Base-by-base conservation (phyloP, 1,140 invertebrate genomes). In the Platorchestia sp. region DNA sequence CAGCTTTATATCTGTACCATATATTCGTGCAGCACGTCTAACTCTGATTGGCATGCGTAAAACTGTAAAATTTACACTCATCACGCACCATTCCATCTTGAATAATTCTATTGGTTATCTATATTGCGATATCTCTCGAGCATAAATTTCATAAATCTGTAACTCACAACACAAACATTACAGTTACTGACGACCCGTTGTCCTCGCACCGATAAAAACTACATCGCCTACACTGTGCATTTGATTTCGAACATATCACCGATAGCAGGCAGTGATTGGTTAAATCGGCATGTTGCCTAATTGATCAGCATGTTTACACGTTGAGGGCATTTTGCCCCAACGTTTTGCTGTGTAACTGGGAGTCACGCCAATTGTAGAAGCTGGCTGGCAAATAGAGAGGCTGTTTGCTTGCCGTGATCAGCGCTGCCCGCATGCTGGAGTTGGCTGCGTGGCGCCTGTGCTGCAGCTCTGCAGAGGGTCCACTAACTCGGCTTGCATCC, bases 301-400 rank as follows among this genome's bases (percentile, higher is more conserved):
- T 75, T 75, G 59, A 75, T 75, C 36, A 75, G 59, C 87, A 89
- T 89, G 87, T 89, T 89, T 89, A 89, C 87, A 44, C 41, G 87
- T 44, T 44, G n/a, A 41, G n/a, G 87, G 41, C n/a, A 89, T 89
- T 89, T 89, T 42, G 14, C 43, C 87, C 14, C 41, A 89, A 89
- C 87, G 27, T 89, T 42, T 89, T 89, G 43, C 41, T 44, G 27
- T 42, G 87, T 19, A 89, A 89, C 87, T 89, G 41, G n/a, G 87
- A 89, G 87, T 89, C 87, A 89, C 87, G 87, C 87, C 41, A 41
- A 89, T 89, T 44, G 41, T 42, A 89, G 41, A 41, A 89, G 87
- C 41, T 89, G 16, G 36, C 87, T 6, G 41, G 87, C 87, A 89
- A 89, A 89, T 44, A 89, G 41, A 42, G n/a, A 41, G 87, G 43